A percentile compares a stretch with the other conserved stretches of the same genome.
Evolutionary conservation across 2,113 vertebrate species (phyloP).

Genomic region (Meles meles): DNA sequence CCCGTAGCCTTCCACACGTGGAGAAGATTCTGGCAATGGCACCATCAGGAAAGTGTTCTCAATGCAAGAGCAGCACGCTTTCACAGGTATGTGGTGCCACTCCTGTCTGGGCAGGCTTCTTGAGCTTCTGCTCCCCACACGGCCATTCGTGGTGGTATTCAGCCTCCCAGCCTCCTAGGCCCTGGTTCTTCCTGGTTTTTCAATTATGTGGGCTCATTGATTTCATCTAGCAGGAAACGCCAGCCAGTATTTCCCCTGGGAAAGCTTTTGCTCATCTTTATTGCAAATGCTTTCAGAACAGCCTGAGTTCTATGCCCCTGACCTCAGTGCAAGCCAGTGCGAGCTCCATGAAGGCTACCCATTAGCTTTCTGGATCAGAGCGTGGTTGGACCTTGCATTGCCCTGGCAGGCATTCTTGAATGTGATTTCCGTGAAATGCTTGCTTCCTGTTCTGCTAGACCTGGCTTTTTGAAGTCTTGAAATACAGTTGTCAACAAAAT

Average conservation of each 20-base stretch:
- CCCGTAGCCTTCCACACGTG: slow-evolving; percentile 75
- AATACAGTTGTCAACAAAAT: neutral
- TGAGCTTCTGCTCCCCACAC: fast-evolving
- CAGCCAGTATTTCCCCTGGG: neutral
- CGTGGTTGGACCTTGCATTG: neutral
- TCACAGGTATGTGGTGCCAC: slow-evolving; percentile 52
- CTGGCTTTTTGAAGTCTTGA: slow-evolving; percentile 10
- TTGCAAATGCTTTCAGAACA: neutral
- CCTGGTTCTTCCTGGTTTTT: neutral
- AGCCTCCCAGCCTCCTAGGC: neutral
- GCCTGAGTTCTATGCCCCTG: neutral
- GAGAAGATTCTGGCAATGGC: slow-evolving; percentile 76
- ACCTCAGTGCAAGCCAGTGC: neutral
- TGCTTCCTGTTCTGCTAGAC: neutral
- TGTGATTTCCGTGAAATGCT: neutral
- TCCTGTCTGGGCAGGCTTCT: neutral
- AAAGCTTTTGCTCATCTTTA: neutral
- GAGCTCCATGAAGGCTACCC: neutral
- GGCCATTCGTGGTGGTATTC: neutral
- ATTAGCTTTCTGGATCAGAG: neutral
- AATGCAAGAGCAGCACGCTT: slow-evolving; percentile 61
- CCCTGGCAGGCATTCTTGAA: neutral
- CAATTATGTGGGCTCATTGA: neutral
- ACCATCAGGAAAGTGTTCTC: slow-evolving; percentile 68
- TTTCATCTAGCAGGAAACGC: neutral